Evolutionary conservation across 2,113 vertebrate species (phyloP), one percentile per base, ranked within the genome.

Genomic region (Aspiorhynchus laticeps): DNA sequence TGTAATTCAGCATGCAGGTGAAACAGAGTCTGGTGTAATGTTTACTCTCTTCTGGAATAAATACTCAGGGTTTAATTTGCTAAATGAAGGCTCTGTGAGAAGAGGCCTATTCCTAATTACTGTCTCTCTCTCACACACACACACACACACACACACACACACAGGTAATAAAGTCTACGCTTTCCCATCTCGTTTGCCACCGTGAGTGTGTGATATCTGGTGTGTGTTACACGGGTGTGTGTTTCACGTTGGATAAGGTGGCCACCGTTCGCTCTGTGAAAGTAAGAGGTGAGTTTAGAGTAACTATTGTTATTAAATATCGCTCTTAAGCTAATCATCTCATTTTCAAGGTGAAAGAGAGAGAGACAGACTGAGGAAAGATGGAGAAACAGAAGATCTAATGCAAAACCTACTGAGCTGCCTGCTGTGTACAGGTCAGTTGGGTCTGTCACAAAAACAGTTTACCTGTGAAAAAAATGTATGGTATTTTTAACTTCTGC

Each of bases 161-260:
- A 71, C 33, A 71, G 9, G 69, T 73, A 73, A 73, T 1, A 2
- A 71, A 71, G 17, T 71, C 67, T 71, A 38, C 8, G 5, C 33
- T 38, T 73, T 73, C 33, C 4, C 33, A 73, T 73, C 69, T 73
- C 33, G 4, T 24, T 73, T 73, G 2, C 9, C 33, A 0, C 67
- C 19, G 4, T 73, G 69, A 41, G 69, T 41, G 69, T 41, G 33
- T 73, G 19, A 10, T 73, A 41, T 73, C 36, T 38, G 33, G 69
- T 38, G 33, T 73, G 69, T 73, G 69, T 73, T 73, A 73, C 69
- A 38, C 33, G 11, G 36, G 69, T 73, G 69, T 73, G 69, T 73
- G 69, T 41, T 73, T 73, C 36, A 41, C 11, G 4, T 41, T 38
- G 36, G 9, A 73, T 73, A 73, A 73, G 9, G 69, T 73, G 21